Conservation (phyloP, 2,888 invertebrate species). For the Sphaeridia pumilis region DNA sequence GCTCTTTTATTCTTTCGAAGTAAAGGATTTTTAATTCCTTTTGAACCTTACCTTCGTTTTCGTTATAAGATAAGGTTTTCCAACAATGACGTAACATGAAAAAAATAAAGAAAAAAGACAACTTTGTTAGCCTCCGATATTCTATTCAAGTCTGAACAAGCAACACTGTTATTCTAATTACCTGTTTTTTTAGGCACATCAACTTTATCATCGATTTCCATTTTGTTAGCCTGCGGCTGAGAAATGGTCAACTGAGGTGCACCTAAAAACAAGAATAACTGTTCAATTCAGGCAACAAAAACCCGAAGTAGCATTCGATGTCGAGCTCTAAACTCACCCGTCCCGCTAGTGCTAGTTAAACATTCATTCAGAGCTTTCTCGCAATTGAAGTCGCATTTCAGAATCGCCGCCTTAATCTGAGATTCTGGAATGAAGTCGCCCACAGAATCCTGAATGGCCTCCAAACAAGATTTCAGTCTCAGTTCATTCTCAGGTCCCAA, state of each 20-base stretch:
- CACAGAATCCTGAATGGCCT: conserved; percentile 65
- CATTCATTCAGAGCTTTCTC: conserved; percentile 62
- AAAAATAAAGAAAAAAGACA: neutral
- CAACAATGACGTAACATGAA: neutral
- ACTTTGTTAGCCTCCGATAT: neutral
- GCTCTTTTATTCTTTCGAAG: too few relatives aligned
- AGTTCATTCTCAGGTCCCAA: conserved; percentile 58
- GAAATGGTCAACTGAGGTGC: too few relatives aligned
- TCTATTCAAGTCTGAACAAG: neutral
- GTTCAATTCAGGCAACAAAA: too few relatives aligned
- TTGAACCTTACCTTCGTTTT: neutral
- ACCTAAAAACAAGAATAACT: too few relatives aligned
- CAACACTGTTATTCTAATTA: neutral
- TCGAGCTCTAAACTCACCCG: too few relatives aligned
- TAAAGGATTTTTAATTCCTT: neutral
- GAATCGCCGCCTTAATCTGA: conserved; percentile 57
- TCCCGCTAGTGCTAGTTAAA: conserved; percentile 49
- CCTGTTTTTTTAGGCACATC: conserved; percentile 5
- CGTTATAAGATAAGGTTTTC: neutral
- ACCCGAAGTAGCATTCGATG: too few relatives aligned
- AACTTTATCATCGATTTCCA: neutral
- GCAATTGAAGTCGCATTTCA: conserved; percentile 59
- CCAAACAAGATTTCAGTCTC: conserved; percentile 68
- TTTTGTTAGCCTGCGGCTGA: neutral
- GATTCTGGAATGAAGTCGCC: conserved; percentile 65